Base-by-base conservation (phyloP, 2,888 invertebrate species). In the Oxycera nigricornis region DNA sequence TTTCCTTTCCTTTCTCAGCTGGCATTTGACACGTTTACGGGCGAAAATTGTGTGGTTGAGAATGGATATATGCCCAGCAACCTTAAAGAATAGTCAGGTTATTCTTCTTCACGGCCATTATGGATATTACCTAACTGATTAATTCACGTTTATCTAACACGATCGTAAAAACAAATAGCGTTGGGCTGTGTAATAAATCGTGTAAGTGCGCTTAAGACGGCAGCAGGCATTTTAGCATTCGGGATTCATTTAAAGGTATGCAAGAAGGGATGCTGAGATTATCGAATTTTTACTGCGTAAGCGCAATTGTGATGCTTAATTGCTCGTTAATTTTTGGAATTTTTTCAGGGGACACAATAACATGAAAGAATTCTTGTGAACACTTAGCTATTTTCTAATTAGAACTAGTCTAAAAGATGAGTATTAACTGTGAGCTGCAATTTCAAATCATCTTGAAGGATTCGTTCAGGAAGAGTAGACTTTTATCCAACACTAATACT, bases 101-200 rank as follows among this genome's bases (percentile, higher is more conserved):
- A 7, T 35, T 50, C 17, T 50, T 50, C 17, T 11, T 17, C 11
- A 17, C 14, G 50, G 17, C 50, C 50, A 17, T 50, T 50, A 50
- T 50, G 50, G 50, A 50, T 50, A 50, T 62, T 20, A 62, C 35
- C 35, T 62, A 35, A 35, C 26, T 62, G 61, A 62, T 62, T 62
- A 62, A 62, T 62, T 62, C 35, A 62, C 61, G 31, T 62, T 59
- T 62, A 62, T 62, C 31, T 62, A 35, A 35, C 61, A 35, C 61
- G 20, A 31, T 3, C 31, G 35, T 35, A 62, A 62, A 62, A 20
- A 35, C 35, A 26, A 35, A 62, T 17, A 35, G 35, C 26, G 35
- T 35, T 62, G 61, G 61, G n/a, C 35, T n/a, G 20, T 31, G 20
- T 62, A 31, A 62, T 62, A 62, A 62, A 62, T 62, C 61, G 31